These are phyloP conservation scores for Tethea ocularis DNA, from an alignment of 2,888 invertebrate species.

Conservation along the genomic window DNA sequence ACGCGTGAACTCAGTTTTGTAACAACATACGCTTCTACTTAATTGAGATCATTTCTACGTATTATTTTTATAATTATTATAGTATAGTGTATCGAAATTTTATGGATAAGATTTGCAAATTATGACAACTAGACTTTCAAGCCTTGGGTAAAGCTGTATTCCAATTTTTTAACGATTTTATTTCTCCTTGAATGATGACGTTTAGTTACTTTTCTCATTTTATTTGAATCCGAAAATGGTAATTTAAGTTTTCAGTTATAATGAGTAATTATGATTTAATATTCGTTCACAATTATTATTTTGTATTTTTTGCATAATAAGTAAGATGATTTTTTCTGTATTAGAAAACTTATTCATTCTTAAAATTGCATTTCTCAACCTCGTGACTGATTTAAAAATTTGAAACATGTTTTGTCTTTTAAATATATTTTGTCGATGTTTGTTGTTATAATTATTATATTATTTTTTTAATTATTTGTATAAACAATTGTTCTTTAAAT, in stretches of 20 bases:
- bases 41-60: constrained; percentile 77
- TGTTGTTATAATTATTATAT: constrained; percentile 85
- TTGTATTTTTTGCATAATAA: constrained; percentile 77
- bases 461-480: constrained; percentile 87
- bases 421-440: constrained; percentile 84
- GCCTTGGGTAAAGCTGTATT: constrained; percentile 46
- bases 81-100: constrained; percentile 74
- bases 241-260: constrained; percentile 65
- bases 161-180: constrained; percentile 42
- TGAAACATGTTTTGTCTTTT: constrained; percentile 82
- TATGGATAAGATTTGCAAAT: constrained; percentile 72
- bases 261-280: constrained; percentile 46
- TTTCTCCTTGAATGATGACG: constrained; percentile 49
- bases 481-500: constrained; percentile 90
- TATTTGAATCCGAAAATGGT: constrained; percentile 59
- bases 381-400: constrained; percentile 77
- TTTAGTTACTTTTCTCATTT: constrained; percentile 50
- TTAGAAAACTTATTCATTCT: constrained; percentile 70
- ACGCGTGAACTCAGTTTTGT: constrained; percentile 57
- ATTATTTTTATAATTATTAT: constrained; percentile 82
- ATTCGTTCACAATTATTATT: constrained; percentile 45
- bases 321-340: constrained; percentile 66
- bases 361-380: constrained; percentile 82
- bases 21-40: constrained; percentile 80
- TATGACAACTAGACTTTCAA: constrained; percentile 73